A percentile compares a stretch with the other conserved stretches of the same genome.
Conservation (phyloP, 2,888 invertebrate genomes). For the Eupithecia abbreviata region DNA sequence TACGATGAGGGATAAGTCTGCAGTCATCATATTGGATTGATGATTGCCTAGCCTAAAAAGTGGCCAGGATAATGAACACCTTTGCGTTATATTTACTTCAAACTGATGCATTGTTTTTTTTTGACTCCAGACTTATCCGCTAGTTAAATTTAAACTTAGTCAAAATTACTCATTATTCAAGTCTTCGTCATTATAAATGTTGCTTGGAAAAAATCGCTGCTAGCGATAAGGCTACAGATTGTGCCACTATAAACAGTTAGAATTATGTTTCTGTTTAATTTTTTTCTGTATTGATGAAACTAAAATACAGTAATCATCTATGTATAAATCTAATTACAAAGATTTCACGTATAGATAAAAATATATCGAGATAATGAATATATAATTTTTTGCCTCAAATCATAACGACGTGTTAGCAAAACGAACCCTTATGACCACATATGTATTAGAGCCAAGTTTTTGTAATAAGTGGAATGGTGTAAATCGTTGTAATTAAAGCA, state of each 20-base stretch:
- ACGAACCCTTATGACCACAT: not conserved
- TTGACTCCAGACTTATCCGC: not conserved
- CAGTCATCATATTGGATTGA: not conserved
- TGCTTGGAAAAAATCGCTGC: too few relatives aligned
- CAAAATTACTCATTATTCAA: too few relatives aligned
- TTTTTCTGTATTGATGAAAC: too few relatives aligned
- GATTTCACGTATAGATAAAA: not conserved
- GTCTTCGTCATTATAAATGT: too few relatives aligned
- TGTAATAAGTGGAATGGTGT: not conserved
- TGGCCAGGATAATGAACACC: not conserved
- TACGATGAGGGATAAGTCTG: not conserved
- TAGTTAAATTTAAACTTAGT: not conserved
- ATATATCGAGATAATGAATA: not conserved
- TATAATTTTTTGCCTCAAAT: not conserved
- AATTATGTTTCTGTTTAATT: too few relatives aligned
- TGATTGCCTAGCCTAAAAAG: not conserved
- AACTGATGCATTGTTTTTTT: not conserved
- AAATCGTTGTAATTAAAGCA: slow-evolving; percentile 5
- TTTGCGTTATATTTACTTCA: not conserved
- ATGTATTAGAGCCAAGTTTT: not conserved
- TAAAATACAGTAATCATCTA: too few relatives aligned
- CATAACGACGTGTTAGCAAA: not conserved
- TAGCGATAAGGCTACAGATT: too few relatives aligned
- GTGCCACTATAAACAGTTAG: too few relatives aligned
- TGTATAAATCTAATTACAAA: too few relatives aligned